A percentile compares a stretch with the other conserved stretches of the same genome.
phyloP scores from a whole-genome alignment of 2,113 vertebrate genomes.

The Bos javanicus region DNA sequence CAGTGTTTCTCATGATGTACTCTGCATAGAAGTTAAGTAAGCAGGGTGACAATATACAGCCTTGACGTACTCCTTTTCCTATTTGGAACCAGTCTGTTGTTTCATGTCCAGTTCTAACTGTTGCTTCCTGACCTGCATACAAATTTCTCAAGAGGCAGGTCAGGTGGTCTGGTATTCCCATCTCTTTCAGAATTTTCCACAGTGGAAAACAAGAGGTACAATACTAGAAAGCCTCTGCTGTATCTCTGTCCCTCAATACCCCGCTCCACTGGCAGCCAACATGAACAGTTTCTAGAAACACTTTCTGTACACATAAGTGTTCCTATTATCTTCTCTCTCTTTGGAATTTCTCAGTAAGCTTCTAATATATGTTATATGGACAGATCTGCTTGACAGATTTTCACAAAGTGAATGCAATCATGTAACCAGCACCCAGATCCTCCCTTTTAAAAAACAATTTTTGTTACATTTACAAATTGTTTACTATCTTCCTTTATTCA shows the following conservation, averaged over 20 bases:
- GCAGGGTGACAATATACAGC: too few relatives aligned
- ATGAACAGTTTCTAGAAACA: neutral
- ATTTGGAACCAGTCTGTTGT: too few relatives aligned
- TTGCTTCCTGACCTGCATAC: too few relatives aligned
- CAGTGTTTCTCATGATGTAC: too few relatives aligned
- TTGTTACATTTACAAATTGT: neutral
- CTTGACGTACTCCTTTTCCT: too few relatives aligned
- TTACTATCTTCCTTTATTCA: neutral
- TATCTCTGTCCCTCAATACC: neutral
- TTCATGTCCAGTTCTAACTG: too few relatives aligned
- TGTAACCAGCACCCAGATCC: neutral
- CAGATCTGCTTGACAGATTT: neutral
- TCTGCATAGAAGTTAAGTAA: too few relatives aligned
- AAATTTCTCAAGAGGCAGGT: too few relatives aligned
- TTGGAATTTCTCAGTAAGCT: neutral
- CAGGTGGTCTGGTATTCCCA: too few relatives aligned
- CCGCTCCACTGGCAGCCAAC: neutral
- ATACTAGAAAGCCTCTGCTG: neutral
- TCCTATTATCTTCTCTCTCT: neutral
- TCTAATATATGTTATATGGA: neutral
- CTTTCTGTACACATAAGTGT: neutral
- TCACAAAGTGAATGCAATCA: neutral
- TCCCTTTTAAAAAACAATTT: neutral
- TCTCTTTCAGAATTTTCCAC: too few relatives aligned
- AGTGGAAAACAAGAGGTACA: neutral